Base-by-base conservation (phyloP, 1,140 invertebrate species). In the Nebria ingens region DNA sequence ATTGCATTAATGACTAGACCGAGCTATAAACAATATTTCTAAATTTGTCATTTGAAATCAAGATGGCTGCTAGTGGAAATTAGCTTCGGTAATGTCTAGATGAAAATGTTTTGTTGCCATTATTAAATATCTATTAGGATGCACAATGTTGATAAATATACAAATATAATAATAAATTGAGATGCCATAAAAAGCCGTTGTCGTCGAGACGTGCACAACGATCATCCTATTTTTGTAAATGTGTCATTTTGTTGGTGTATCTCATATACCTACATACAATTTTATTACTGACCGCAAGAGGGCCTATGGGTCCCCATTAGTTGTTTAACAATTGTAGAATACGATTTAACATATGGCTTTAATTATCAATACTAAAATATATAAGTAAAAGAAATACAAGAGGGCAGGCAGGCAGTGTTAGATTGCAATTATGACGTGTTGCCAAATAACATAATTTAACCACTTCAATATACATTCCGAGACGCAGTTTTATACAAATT, bases 391-490 rank as follows among this genome's bases (percentile, higher is more conserved):
- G n/a, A n/a, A n/a, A n/a, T n/a, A n/a, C n/a, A n/a, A 45, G 15
- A 45, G 9, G 25, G n/a, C 25, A 34, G n/a, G n/a, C n/a, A n/a
- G 25, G 13, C 40, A 45, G 40, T 45, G 40, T 45, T 45, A 45
- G 40, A 12, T 9, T 45, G 40, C 9, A 17, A 17, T 17, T 12
- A 45, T 45, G 40, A 62, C 57, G 58, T 64, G 62, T 67, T 68
- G 68, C 68, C 68, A 70, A 70, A 70, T 70, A 70, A 70, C 67
- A 68, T 61, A 53, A 57, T 56, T 12, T 11, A 11, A 12, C 9
- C 40, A 11, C 4, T 9, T 45, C 9, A 12, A 4, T 11, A 45
- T 45, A 45, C 40, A 45, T 45, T 45, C 40, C 40, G 40, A 45
- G 25, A 4, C 40, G 40, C 40, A 45, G 40, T 45, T 45, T 45